Percentiles rank a stretch among this genome's conserved stretches.
Conservation (phyloP, 1,140 invertebrate species). For the Trichogramma pretiosum region DNA sequence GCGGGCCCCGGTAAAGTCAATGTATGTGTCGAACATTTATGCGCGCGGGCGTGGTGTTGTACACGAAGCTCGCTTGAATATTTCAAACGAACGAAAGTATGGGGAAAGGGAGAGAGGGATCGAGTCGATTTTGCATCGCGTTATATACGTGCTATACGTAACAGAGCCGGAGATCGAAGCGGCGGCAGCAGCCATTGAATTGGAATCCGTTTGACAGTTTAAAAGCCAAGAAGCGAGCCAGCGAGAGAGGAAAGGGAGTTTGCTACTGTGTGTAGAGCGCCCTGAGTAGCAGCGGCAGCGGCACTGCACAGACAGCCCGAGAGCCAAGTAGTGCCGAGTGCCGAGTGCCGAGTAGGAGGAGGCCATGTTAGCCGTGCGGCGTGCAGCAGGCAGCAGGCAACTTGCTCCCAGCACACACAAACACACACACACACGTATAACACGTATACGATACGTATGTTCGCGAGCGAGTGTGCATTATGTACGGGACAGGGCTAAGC, state of each 20-base stretch:
- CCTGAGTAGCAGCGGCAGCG: conserved; percentile 15
- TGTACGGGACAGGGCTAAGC: conserved; percentile 46
- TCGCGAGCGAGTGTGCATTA: conserved; percentile 40
- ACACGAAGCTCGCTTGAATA: conserved; percentile 36
- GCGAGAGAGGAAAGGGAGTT: conserved; percentile 27
- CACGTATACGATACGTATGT: too few relatives aligned
- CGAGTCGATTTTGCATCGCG: conserved; percentile 15
- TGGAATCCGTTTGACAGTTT: conserved; percentile 45
- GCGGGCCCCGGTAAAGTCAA: background rate
- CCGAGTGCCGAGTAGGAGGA: too few relatives aligned
- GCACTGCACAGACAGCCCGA: conserved; percentile 4
- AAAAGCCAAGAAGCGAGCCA: conserved; percentile 39
- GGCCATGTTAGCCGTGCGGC: too few relatives aligned
- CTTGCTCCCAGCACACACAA: too few relatives aligned
- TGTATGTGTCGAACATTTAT: conserved; percentile 33
- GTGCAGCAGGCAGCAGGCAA: too few relatives aligned
- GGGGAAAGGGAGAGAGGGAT: conserved; percentile 16
- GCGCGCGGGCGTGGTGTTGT: conserved; percentile 38
- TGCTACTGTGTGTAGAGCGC: too few relatives aligned
- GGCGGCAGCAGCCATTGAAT: conserved; percentile 37
- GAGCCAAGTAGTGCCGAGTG: too few relatives aligned
- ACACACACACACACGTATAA: too few relatives aligned
- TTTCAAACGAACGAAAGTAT: conserved; percentile 32
- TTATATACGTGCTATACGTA: background rate
- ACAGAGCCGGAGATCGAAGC: conserved; percentile 24